Base-by-base conservation (phyloP, 2,113 vertebrate genomes). In the Scytalopus superciliaris region DNA sequence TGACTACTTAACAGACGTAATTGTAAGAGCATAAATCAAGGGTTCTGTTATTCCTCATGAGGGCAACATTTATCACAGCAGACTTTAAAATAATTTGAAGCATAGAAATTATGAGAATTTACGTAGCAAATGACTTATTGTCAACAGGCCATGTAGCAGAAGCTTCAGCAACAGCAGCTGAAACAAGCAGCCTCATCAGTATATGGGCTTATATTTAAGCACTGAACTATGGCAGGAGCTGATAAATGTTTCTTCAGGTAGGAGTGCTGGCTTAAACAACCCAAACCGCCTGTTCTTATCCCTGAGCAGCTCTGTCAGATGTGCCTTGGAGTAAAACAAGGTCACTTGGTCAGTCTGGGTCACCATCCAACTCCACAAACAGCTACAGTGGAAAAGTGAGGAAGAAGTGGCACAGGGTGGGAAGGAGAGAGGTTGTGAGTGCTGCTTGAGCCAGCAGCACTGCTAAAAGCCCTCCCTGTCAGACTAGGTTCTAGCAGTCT, bases 31-130 rank as follows among this genome's bases (percentile, higher is more conserved):
- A 90, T 90, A 94, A 93, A 95, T 94, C 93, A 94, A 95, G 66
- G 49, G 69, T 57, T 84, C 90, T 96, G 89, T 87, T 96, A 87
- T 87, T 93, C 84, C 85, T 95, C 53, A 5, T 21, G 86, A 94
- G 84, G 56, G 53, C 23, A 37, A 44, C 76, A 82, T 92, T 84
- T 87, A 95, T 92, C 91, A 93, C 49, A 72, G 90, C 55, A 93
- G 92, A 92, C n/a, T 80, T 92, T 92, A 78, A 93, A 95, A 89
- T 75, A 92, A 93, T 95, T 67, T 86, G 83, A 89, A 84, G 56
- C 19, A 50, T 18, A 78, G 62, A 95, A 82, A 90, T 84, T 22
- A 84, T 25, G 14, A 75, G 45, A 95, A 95, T 93, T 81, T 92
- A 93, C 4, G 4, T 76, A 78, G 53, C 23, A 74, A 86, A 88